A percentile compares a stretch with the other conserved stretches of the same genome.
Evolutionary conservation across 2,797 vertebrate genomes (phyloP).

Genomic region (Halcyon badia): DNA sequence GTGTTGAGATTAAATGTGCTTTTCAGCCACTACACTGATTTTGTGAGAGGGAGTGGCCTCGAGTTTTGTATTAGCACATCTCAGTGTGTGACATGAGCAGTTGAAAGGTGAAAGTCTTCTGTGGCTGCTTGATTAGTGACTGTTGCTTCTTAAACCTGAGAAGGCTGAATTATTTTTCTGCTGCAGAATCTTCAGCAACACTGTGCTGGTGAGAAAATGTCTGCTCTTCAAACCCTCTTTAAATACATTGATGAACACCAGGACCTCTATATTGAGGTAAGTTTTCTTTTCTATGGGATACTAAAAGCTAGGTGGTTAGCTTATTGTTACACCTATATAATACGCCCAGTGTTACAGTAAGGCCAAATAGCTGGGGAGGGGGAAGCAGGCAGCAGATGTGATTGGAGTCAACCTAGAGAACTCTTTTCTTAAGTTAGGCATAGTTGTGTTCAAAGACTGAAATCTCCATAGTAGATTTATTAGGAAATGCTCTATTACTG

Average conservation of each 20-base stretch:
- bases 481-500: neutral
- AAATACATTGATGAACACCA: constrained; percentile 93
- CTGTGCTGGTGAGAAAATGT: constrained; percentile 79
- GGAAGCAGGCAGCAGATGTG: neutral
- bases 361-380: neutral
- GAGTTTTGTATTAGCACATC: neutral
- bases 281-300: neutral
- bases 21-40: neutral
- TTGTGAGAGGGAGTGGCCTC: neutral
- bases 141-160: neutral
- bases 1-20: neutral
- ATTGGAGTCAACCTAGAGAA: neutral
- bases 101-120: neutral
- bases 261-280: constrained; percentile 91
- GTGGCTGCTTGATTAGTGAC: neutral
- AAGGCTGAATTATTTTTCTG: neutral
- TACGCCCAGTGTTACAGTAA: neutral
- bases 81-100: neutral
- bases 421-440: neutral
- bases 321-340: neutral
- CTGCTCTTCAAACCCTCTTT: constrained; percentile 86
- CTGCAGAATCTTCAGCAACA: neutral
- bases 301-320: neutral
- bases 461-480: neutral
- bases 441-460: neutral